Percentiles rank a stretch among this genome's conserved stretches.
Evolutionary conservation across 1,140 invertebrate genomes (phyloP).

Genomic region (Apis dorsata): DNA sequence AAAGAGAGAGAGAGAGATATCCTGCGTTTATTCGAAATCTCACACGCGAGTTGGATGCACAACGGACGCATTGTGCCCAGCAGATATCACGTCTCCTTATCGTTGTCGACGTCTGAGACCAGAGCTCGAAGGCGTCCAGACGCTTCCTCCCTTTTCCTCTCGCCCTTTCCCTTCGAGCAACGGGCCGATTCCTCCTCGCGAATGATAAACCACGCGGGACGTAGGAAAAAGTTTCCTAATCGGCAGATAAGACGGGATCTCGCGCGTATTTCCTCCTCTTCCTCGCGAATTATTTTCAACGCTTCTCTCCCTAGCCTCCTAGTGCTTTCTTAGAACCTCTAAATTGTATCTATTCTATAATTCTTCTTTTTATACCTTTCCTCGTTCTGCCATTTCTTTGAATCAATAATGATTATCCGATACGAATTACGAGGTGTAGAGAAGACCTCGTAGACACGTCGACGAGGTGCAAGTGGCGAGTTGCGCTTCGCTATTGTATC

Average conservation of each 20-base stretch:
- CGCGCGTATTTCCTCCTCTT: slow-evolving; percentile 35
- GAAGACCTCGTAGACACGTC: too few relatives aligned
- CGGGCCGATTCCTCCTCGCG: neutral
- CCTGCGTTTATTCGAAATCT: slow-evolving; percentile 52
- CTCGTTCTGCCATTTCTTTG: too few relatives aligned
- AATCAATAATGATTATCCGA: too few relatives aligned
- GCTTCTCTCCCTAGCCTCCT: too few relatives aligned
- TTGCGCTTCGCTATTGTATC: too few relatives aligned
- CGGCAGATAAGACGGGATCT: slow-evolving; percentile 37
- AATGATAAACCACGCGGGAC: slow-evolving; percentile 14
- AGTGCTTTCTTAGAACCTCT: too few relatives aligned
- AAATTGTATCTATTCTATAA: too few relatives aligned
- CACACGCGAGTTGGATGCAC: slow-evolving; percentile 55
- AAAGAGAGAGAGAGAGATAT: neutral
- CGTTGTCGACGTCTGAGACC: slow-evolving; percentile 49
- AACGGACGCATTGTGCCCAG: slow-evolving; percentile 65
- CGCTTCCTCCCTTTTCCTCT: slow-evolving; percentile 10
- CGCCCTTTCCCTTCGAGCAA: neutral
- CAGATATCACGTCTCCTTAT: slow-evolving; percentile 61
- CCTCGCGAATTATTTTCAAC: slow-evolving; percentile 34
- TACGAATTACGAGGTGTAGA: too few relatives aligned
- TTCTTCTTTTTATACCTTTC: too few relatives aligned
- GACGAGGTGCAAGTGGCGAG: too few relatives aligned
- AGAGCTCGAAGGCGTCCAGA: slow-evolving; percentile 49
- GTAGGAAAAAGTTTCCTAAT: slow-evolving; percentile 46